Conservation (phyloP, 2,113 vertebrate species). For the Prietella phreatophila region DNA sequence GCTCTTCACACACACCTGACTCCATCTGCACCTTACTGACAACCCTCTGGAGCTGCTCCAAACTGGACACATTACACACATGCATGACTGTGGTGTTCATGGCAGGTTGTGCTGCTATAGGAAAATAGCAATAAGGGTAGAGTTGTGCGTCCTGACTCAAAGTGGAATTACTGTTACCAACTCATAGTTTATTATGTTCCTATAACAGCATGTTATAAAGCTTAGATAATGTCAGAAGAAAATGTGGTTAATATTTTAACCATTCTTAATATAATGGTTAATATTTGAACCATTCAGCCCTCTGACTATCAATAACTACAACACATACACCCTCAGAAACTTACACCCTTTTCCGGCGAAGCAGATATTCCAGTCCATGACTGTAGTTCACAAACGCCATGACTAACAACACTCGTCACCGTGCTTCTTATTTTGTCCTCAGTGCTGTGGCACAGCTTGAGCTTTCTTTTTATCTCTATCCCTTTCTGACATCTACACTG, state of each 20-base stretch:
- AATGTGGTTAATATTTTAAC: background rate
- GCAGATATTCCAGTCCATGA: conserved; percentile 61
- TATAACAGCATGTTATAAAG: background rate
- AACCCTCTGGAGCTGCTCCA: conserved; percentile 88
- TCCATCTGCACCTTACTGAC: conserved; percentile 96
- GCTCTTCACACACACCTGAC: conserved; percentile 91
- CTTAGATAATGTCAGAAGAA: background rate
- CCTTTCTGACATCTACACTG: background rate
- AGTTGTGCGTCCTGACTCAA: background rate
- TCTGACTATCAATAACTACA: background rate
- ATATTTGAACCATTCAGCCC: background rate
- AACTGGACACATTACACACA: conserved; percentile 65
- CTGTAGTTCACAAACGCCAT: conserved; percentile 73
- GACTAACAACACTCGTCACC: background rate
- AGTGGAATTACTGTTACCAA: background rate
- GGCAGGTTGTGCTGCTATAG: background rate
- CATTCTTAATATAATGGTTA: background rate
- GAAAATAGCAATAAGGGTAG: background rate
- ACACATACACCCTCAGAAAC: conserved; percentile 27
- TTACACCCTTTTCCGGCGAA: conserved; percentile 59
- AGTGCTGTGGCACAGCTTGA: background rate
- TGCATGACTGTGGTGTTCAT: background rate
- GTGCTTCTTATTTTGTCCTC: background rate
- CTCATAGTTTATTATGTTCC: background rate
- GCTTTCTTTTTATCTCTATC: background rate